Conservation (phyloP, 2,888 invertebrate genomes). For the Portevinia maculata region DNA sequence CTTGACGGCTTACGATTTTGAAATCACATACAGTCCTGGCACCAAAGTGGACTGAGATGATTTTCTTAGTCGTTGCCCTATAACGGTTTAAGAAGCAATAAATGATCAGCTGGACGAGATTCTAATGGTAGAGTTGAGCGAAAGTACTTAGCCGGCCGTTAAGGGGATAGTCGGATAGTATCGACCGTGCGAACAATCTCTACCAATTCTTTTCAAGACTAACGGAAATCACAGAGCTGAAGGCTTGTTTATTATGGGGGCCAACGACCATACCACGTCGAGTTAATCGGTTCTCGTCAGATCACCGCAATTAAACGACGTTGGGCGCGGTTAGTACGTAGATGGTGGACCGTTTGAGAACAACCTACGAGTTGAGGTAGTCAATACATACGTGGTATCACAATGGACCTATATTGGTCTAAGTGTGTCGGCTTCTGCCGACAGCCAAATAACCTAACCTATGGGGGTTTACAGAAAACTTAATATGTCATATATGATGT, state of each 20-base stretch:
- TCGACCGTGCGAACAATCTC: constrained; percentile 26
- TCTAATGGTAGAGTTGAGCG: constrained; percentile 48
- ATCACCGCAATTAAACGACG: too few relatives aligned
- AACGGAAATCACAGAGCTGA: constrained; percentile 21
- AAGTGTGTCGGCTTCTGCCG: too few relatives aligned
- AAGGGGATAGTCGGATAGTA: constrained; percentile 57
- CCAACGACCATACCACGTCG: too few relatives aligned
- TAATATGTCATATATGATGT: too few relatives aligned
- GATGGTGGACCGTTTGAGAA: too few relatives aligned
- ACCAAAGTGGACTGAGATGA: constrained; percentile 12
- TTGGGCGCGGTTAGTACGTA: too few relatives aligned
- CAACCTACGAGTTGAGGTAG: too few relatives aligned
- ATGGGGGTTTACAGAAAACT: too few relatives aligned
- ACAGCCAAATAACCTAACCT: too few relatives aligned
- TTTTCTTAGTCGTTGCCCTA: constrained; percentile 11
- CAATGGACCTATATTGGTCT: too few relatives aligned
- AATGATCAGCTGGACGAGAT: constrained; percentile 19
- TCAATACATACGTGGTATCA: too few relatives aligned
- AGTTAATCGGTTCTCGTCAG: too few relatives aligned
- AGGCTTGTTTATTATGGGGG: constrained; percentile 55
- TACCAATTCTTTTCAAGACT: constrained; percentile 29
- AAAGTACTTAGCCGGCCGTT: constrained; percentile 64
- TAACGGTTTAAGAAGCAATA: background rate
- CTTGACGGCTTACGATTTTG: background rate
- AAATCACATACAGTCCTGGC: background rate